Conservation (phyloP, 2,888 invertebrate species). For the Andricus quercusramuli region DNA sequence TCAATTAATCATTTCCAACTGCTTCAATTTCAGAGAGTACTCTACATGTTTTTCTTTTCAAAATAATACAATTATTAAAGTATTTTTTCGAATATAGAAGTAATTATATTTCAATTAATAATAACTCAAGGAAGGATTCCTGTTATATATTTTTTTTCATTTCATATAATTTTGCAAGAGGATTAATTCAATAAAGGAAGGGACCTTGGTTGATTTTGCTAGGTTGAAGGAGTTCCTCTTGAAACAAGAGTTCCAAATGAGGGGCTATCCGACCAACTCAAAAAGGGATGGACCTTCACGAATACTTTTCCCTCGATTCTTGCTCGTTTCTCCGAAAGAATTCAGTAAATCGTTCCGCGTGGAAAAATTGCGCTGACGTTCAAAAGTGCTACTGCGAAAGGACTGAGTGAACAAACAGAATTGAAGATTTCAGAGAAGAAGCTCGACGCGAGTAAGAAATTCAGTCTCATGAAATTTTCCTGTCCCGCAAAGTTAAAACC, state of each 20-base stretch:
- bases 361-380: conserved; percentile 9
- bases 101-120: no score
- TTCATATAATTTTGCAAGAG: background rate
- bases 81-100: no score
- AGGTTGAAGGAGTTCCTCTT: background rate
- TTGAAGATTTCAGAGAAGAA: conserved; percentile 8
- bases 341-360: conserved; percentile 13
- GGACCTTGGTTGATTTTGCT: background rate
- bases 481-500: conserved; percentile 19
- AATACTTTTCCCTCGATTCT: conserved; percentile 40
- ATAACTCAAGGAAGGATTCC: no score
- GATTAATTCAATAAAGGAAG: background rate
- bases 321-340: conserved; percentile 39
- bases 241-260: conserved; percentile 29
- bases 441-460: background rate
- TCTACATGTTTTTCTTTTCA: no score
- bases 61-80: no score
- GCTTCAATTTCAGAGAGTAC: no score
- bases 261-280: conserved; percentile 23
- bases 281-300: conserved; percentile 29
- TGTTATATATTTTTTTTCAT: background rate
- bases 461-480: conserved; percentile 19
- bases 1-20: no score
- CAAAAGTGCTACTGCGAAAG: background rate
- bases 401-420: conserved; percentile 10